These are phyloP conservation scores for Ditylenchus weischeri DNA, from an alignment of 2,888 invertebrate species.

Conservation along the genomic window DNA sequence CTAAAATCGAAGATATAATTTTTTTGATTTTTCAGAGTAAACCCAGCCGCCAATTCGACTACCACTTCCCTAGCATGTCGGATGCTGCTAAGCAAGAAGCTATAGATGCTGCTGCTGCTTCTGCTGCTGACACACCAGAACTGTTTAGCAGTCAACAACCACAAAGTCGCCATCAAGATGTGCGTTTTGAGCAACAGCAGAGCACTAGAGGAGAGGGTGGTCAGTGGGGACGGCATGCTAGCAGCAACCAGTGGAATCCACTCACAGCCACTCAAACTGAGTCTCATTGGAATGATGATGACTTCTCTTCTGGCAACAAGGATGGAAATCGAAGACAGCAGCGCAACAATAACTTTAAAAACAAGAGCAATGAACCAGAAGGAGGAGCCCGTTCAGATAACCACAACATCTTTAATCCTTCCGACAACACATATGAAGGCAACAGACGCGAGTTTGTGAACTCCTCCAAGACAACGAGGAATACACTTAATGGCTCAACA, in stretches of 20 bases:
- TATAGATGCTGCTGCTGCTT: neutral
- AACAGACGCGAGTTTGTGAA: conserved; percentile 28
- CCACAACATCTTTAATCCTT: neutral
- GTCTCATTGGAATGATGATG: conserved; percentile 21
- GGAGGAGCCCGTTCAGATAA: neutral
- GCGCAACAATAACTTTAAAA: neutral
- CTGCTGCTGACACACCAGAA: neutral
- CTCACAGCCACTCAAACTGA: neutral
- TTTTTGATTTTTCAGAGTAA: conserved; percentile 14
- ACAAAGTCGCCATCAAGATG: neutral
- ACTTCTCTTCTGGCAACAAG: neutral
- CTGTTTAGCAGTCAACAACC: too few relatives aligned
- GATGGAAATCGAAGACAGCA: neutral
- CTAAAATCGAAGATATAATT: too few relatives aligned
- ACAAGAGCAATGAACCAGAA: neutral
- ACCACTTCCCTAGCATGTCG: conserved; percentile 34
- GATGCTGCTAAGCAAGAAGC: conserved; percentile 22
- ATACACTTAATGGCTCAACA: too few relatives aligned
- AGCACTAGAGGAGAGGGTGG: neutral
- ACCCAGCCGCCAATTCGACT: conserved; percentile 33
- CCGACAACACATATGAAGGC: conserved; percentile 28
- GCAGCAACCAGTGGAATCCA: conserved; percentile 17
- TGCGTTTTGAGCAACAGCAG: conserved; percentile 5
- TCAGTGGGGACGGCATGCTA: neutral
- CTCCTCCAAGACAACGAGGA: neutral